Evolutionary conservation across 53 echinoderm and acorn worm genomes (phyloP), one percentile per base, ranked within the genome.

Genomic region (Luidia sarsii): DNA sequence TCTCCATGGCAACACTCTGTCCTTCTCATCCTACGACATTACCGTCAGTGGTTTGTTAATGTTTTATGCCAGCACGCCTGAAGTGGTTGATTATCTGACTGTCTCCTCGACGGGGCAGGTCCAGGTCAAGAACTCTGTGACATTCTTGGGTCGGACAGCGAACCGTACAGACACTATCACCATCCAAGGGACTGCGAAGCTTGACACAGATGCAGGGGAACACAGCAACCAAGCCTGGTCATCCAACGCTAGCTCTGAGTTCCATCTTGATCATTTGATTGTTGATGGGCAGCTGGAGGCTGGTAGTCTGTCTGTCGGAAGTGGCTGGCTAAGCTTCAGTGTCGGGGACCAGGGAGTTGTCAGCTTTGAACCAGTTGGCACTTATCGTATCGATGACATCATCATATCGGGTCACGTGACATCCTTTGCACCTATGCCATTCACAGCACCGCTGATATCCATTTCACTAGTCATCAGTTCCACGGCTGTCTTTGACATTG

Each of bases 381-480:
- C 70, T 5, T 91, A 77, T 32, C 63, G 80, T 32, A 87, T 91
- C 31, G 70, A 65, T 30, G 33, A 68, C 48, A 71, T 80, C 39
- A 60, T 34, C 14, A 73, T 91, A 14, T 69, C 79, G 57, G 91
- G 91, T 80, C 83, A 70, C 9, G 77, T 91, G 73, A 79, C 68
- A 6, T 53, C 87, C 2, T 87, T 57, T 38, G 64, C 84, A 7
- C 80, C 91, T 7, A 70, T 84, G 29, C 57, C 83, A 14, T 19
- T 41, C 62, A 39, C 54, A 33, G 63, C 83, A 30, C 80, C 87
- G 0, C 64, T 91, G 7, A 80, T 80, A 28, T 64, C 87, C 21
- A 38, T 23, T 36, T 62, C 65, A 0, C 32, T 91, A 27, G 14
- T 30, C 9, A 64, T 91, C 27, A 55, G 68, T 7, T 35, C 79